Conservation (phyloP, 2,797 vertebrate species). For the Poliocrania exsul region DNA sequence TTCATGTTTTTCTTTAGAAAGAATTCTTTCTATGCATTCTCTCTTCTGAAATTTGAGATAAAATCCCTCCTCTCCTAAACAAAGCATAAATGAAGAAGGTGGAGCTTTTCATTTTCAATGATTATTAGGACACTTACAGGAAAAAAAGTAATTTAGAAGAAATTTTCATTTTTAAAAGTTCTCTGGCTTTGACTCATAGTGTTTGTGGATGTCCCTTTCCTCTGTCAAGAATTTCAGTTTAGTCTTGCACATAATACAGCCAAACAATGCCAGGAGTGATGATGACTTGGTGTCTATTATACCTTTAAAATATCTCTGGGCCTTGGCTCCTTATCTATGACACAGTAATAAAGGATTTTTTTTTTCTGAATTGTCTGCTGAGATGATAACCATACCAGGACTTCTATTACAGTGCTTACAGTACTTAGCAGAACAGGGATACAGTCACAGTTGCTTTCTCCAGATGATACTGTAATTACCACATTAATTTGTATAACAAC, state of each 20-base stretch:
- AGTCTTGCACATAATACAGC: not conserved
- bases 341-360: not conserved
- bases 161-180: not conserved
- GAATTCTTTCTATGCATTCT: not conserved
- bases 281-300: not conserved
- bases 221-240: not conserved
- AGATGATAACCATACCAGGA: constrained; percentile 8
- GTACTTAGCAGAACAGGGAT: constrained; percentile 34
- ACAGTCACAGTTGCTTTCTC: constrained; percentile 60
- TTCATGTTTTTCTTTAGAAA: not conserved
- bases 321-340: not conserved
- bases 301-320: not conserved
- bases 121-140: not conserved
- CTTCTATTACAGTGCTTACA: not conserved
- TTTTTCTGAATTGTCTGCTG: not conserved
- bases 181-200: not conserved
- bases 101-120: not conserved
- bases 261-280: not conserved
- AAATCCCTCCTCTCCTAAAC: not conserved
- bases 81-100: not conserved
- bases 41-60: not conserved
- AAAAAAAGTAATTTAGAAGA: not conserved
- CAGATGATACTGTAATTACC: constrained; percentile 65
- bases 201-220: not conserved
- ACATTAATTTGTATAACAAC: constrained; percentile 67